phyloP scores from a whole-genome alignment of 2,888 invertebrate genomes.

The Eupithecia subfuscata region DNA sequence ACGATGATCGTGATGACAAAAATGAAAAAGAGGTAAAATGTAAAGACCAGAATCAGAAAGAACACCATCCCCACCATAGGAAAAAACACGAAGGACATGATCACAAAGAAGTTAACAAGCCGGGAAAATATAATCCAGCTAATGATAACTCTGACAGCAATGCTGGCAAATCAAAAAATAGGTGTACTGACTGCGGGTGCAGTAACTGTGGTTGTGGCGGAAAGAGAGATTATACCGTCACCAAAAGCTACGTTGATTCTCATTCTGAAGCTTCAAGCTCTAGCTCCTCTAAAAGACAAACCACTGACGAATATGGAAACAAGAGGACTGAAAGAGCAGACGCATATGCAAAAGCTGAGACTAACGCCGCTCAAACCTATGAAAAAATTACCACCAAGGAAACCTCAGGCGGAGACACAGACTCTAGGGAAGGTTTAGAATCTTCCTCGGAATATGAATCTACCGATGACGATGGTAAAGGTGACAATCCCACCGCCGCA shows the following conservation, averaged over 20 bases:
- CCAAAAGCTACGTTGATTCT: neutral
- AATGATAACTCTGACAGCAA: neutral
- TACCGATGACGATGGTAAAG: neutral
- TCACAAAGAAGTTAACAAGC: neutral
- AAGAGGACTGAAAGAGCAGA: neutral
- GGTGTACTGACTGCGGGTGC: neutral
- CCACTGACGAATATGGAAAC: neutral
- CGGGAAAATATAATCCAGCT: neutral
- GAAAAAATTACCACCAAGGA: neutral
- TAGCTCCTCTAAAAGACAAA: neutral
- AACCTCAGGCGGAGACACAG: neutral
- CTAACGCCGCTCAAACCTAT: neutral
- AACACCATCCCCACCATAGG: too few species aligned
- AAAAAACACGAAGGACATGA: neutral
- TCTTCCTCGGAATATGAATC: neutral
- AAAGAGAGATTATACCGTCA: neutral
- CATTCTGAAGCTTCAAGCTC: neutral
- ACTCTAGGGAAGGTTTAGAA: neutral
- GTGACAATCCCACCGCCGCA: neutral
- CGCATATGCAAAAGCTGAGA: neutral
- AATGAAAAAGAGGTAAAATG: too few species aligned
- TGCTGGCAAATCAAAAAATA: neutral
- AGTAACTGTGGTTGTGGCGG: slow-evolving; percentile 3
- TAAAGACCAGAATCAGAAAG: too few species aligned
- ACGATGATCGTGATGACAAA: too few species aligned